Percentiles rank a stretch among this genome's conserved stretches.
These are phyloP conservation scores for Drosophila nigromelanica DNA, from an alignment of 1,140 invertebrate species.

Conservation along the genomic window DNA sequence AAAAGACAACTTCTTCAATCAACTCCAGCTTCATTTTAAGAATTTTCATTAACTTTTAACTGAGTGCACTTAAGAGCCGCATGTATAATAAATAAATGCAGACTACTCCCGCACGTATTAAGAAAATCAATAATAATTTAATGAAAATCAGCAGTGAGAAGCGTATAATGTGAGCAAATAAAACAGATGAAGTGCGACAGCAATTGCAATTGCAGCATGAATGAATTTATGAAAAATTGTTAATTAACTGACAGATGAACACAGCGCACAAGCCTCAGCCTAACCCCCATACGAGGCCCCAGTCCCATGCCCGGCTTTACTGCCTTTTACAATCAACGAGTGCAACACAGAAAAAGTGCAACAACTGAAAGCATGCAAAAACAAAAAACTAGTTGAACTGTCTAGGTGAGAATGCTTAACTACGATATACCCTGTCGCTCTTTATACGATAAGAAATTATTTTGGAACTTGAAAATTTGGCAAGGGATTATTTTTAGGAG, in stretches of 20 bases:
- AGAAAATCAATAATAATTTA: slow-evolving; percentile 17
- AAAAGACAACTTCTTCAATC: background rate
- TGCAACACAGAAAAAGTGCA: slow-evolving; percentile 50
- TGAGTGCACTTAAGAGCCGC: slow-evolving; percentile 8
- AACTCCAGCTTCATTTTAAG: background rate
- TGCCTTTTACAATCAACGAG: slow-evolving; percentile 42
- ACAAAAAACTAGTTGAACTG: background rate
- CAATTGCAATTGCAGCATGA: slow-evolving; percentile 38
- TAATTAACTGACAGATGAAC: slow-evolving; percentile 73
- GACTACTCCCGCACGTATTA: slow-evolving; percentile 1
- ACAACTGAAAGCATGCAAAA: background rate
- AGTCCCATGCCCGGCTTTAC: background rate
- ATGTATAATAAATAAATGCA: slow-evolving; percentile 29
- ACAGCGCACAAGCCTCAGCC: slow-evolving; percentile 5
- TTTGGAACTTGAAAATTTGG: no score
- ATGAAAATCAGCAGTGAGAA: slow-evolving; percentile 44
- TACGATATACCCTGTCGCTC: background rate
- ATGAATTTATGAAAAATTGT: slow-evolving; percentile 66
- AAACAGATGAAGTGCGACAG: slow-evolving; percentile 37
- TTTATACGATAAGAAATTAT: no score
- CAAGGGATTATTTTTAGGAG: no score
- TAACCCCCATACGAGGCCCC: slow-evolving; percentile 19
- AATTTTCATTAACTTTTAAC: background rate
- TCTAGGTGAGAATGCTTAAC: background rate
- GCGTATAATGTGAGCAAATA: slow-evolving; percentile 2